Conservation (phyloP, 2,113 vertebrate genomes). For the Loxodonta africana region DNA sequence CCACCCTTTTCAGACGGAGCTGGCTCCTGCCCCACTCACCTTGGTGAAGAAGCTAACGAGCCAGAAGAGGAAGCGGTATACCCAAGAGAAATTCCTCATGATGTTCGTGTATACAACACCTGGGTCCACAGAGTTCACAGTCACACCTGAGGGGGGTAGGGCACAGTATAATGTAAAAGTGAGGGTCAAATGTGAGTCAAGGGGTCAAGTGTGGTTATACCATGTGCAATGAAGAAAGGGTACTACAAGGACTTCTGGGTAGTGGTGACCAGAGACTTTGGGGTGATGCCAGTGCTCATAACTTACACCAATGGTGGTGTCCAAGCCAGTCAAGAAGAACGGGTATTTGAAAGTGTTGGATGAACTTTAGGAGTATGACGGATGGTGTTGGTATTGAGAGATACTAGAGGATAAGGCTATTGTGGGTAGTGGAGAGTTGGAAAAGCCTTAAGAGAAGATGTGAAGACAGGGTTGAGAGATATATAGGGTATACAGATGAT, state of each 20-base stretch:
- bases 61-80: slow-evolving; percentile 75
- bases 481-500: background rate
- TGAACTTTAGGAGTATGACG: background rate
- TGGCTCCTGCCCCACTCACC: slow-evolving; percentile 85
- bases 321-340: background rate
- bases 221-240: background rate
- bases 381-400: background rate
- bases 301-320: background rate
- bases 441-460: background rate
- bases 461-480: background rate
- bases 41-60: slow-evolving; percentile 90
- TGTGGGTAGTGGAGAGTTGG: background rate
- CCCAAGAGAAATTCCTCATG: slow-evolving; percentile 86
- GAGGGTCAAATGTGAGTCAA: background rate
- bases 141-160: slow-evolving; percentile 87
- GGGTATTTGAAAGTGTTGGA: background rate
- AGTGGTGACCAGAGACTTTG: background rate
- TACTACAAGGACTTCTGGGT: background rate
- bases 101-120: slow-evolving; percentile 91
- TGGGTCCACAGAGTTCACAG: slow-evolving; percentile 90
- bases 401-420: background rate
- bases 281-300: background rate
- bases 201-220: background rate
- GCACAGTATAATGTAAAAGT: background rate
- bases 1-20: accelerated